A percentile compares a stretch with the other conserved stretches of the same genome.
These are phyloP conservation scores for Galbula dea DNA, from an alignment of 2,113 vertebrate species.

Conservation along the genomic window DNA sequence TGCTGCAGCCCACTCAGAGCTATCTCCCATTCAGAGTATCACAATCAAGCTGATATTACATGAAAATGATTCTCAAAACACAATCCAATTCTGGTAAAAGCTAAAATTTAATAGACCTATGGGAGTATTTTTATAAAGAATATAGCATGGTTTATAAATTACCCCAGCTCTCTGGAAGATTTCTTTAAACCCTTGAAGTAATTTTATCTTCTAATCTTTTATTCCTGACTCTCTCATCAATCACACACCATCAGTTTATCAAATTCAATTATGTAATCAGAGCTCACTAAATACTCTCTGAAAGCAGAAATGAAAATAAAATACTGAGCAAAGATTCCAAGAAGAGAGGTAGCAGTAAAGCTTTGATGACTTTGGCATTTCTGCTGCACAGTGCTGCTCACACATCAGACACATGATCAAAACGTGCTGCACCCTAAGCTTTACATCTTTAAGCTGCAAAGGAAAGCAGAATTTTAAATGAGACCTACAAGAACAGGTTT, in stretches of 20 bases:
- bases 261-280: constrained; percentile 62
- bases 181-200: constrained; percentile 49
- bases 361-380: background rate
- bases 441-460: background rate
- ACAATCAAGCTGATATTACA: constrained; percentile 21
- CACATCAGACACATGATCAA: background rate
- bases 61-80: constrained; percentile 38
- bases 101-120: constrained; percentile 44
- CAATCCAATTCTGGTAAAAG: constrained; percentile 15
- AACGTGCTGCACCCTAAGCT: background rate
- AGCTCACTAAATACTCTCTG: constrained; percentile 31
- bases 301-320: constrained; percentile 50
- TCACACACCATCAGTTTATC: constrained; percentile 38
- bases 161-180: constrained; percentile 38
- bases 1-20: background rate
- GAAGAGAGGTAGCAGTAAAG: background rate
- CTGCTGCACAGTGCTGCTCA: background rate
- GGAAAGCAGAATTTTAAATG: background rate
- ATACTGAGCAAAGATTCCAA: background rate
- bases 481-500: background rate
- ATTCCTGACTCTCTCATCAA: constrained; percentile 46
- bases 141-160: constrained; percentile 42
- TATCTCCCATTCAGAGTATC: background rate
- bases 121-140: constrained; percentile 50
- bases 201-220: constrained; percentile 46